Conservation (phyloP, 2,797 vertebrate species). For the Eulemur mongoz region DNA sequence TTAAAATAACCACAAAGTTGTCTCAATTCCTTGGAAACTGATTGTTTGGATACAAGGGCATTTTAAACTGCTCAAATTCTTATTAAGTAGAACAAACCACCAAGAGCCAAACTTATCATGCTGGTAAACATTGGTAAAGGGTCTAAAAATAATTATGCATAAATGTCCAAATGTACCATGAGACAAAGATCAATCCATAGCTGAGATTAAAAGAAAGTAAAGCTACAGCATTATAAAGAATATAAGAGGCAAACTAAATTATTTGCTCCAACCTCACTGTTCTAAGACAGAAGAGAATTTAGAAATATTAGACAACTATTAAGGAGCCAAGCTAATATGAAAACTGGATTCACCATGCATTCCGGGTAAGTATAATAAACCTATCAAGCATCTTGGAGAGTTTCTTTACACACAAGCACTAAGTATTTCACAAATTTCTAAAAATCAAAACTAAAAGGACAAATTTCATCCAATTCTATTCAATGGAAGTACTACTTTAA, state of each 20-base stretch:
- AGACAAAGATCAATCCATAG: background rate
- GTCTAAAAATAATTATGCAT: background rate
- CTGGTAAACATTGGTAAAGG: background rate
- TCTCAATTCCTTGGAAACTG: constrained; percentile 15
- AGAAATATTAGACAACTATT: constrained; percentile 37
- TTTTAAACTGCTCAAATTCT: background rate
- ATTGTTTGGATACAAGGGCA: background rate
- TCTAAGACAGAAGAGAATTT: background rate
- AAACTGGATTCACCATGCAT: constrained; percentile 12
- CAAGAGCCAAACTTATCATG: constrained; percentile 24
- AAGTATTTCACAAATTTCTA: constrained; percentile 35
- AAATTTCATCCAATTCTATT: constrained; percentile 43
- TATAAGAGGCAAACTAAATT: background rate
- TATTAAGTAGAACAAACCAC: constrained; percentile 28
- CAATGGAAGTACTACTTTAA: constrained; percentile 6
- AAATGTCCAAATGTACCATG: background rate
- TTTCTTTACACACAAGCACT: background rate
- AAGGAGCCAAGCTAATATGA: background rate
- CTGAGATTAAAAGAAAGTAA: background rate
- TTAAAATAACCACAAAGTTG: constrained; percentile 25
- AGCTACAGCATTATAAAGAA: background rate
- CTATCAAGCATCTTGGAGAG: background rate
- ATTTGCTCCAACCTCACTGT: background rate
- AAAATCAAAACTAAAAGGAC: constrained; percentile 17
- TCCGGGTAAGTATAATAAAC: background rate